phyloP scores from a whole-genome alignment of 2,888 invertebrate species.

The Nesidiocoris tenuis region DNA sequence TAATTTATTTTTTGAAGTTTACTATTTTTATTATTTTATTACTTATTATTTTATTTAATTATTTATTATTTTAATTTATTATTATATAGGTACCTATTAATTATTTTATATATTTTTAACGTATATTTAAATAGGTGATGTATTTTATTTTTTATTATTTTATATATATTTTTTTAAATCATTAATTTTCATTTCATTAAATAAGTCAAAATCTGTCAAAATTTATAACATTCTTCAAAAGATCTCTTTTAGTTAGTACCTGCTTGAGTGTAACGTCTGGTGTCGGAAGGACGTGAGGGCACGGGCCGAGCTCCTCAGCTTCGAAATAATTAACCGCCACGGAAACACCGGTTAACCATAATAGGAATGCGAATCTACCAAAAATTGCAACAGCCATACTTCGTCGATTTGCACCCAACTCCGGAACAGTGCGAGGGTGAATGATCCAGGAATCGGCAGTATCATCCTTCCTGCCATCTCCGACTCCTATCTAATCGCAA shows the following conservation, averaged over 20 bases:
- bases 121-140: too few relatives aligned
- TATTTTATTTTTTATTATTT: too few relatives aligned
- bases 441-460: slow-evolving; percentile 9
- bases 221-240: neutral
- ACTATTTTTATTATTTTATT: too few relatives aligned
- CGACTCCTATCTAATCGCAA: neutral
- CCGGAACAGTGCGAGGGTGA: too few relatives aligned
- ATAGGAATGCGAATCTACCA: neutral
- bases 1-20: too few relatives aligned
- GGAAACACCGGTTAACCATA: neutral
- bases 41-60: too few relatives aligned
- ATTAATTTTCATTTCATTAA: neutral
- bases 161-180: neutral
- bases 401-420: too few relatives aligned
- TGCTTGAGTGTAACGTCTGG: slow-evolving; percentile 44
- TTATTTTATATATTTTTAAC: too few relatives aligned
- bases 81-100: too few relatives aligned
- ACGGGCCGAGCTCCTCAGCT: slow-evolving; percentile 44
- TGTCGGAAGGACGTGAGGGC: slow-evolving; percentile 47
- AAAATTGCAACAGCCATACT: too few relatives aligned
- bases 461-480: slow-evolving; percentile 9
- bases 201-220: neutral
- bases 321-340: slow-evolving; percentile 31
- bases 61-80: too few relatives aligned
- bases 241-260: slow-evolving; percentile 39